phyloP scores from a whole-genome alignment of 2,113 vertebrate species.

The Crypturellus undulatus region DNA sequence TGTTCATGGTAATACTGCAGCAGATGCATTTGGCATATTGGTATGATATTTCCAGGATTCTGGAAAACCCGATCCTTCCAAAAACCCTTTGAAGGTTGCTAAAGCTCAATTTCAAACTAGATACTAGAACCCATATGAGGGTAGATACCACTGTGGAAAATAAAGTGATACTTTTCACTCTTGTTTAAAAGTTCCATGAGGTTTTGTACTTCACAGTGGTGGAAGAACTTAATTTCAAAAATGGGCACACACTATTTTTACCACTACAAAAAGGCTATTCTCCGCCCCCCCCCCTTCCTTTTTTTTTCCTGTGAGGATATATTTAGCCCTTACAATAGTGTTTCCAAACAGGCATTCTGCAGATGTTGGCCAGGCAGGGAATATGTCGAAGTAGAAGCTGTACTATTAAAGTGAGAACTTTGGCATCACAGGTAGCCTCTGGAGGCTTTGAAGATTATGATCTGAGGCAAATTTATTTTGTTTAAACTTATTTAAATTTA shows the following conservation, averaged over 20 bases:
- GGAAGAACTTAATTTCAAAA: background rate
- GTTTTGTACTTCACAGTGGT: background rate
- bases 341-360: background rate
- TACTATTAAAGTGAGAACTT: background rate
- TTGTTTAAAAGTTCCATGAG: background rate
- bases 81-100: background rate
- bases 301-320: background rate
- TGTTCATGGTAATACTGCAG: background rate
- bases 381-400: background rate
- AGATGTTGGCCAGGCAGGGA: background rate
- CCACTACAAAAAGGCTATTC: fast-evolving
- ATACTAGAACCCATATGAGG: background rate
- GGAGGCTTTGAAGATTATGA: background rate
- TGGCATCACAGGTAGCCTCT: background rate
- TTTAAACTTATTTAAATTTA: too few relatives aligned
- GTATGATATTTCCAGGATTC: fast-evolving
- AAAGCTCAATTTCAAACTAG: background rate
- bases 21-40: background rate
- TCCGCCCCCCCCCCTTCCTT: background rate
- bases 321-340: background rate
- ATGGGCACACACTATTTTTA: background rate
- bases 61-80: fast-evolving
- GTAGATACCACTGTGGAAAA: background rate
- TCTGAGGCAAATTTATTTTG: background rate
- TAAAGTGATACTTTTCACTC: background rate